Conservation (phyloP, 2,797 vertebrate species). For the Microctenopoma stevenorrisi region DNA sequence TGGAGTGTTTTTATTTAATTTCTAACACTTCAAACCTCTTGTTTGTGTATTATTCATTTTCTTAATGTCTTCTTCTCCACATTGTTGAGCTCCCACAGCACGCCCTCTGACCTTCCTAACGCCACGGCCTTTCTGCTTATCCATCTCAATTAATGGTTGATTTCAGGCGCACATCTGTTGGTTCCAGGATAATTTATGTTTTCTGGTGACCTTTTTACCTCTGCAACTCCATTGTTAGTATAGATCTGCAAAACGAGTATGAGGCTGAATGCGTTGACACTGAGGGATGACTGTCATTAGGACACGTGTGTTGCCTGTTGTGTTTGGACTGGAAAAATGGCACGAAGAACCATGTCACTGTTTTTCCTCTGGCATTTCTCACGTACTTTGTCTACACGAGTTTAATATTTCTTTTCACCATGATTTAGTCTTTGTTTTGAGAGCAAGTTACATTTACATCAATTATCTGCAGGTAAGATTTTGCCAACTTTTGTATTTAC, state of each 20-base stretch:
- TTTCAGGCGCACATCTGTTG: conserved; percentile 39
- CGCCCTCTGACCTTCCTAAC: conserved; percentile 24
- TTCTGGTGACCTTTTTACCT: conserved; percentile 62
- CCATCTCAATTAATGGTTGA: conserved; percentile 57
- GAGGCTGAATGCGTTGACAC: conserved; percentile 36
- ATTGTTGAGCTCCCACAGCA: not conserved
- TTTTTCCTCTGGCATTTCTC: not conserved
- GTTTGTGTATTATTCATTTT: conserved; percentile 19
- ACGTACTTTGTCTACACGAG: not conserved
- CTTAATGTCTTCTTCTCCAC: not conserved
- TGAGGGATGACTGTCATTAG: conserved; percentile 59
- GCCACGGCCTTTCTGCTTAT: conserved; percentile 22
- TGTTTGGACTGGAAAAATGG: conserved; percentile 2
- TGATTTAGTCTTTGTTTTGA: not conserved
- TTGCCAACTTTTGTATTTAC: too few species aligned
- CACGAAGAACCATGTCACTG: not conserved
- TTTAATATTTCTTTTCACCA: not conserved
- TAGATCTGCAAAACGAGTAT: conserved; percentile 58
- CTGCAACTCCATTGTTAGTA: conserved; percentile 63
- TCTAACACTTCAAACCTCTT: not conserved
- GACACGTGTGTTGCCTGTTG: conserved; percentile 24
- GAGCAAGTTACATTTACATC: not conserved
- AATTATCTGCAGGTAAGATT: too few species aligned
- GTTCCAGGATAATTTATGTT: conserved; percentile 48
- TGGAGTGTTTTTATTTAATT: conserved; percentile 11